Percentiles rank a stretch among this genome's conserved stretches.
Evolutionary conservation across 2,113 vertebrate genomes (phyloP).

Genomic region (Mionectes macconnelli): DNA sequence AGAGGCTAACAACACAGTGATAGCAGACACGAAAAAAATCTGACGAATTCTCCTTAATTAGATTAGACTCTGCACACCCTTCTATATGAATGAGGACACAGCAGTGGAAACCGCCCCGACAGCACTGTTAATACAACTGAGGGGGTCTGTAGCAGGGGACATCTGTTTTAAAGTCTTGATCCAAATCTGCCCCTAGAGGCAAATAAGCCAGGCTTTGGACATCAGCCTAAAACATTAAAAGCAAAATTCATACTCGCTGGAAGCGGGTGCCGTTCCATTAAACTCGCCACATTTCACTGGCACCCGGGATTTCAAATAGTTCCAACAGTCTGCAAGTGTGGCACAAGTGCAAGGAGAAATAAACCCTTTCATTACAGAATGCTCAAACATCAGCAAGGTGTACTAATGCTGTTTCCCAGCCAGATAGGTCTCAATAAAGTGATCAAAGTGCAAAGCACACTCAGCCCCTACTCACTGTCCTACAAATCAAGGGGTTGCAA

Average conservation of each 20-base stretch:
- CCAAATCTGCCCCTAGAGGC: conserved; percentile 37
- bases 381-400: neutral
- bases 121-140: neutral
- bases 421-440: neutral
- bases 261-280: neutral
- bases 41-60: conserved; percentile 29
- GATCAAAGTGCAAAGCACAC: neutral
- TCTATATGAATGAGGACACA: neutral
- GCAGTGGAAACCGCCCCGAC: neutral
- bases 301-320: neutral
- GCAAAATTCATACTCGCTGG: neutral
- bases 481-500: neutral
- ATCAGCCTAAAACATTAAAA: neutral
- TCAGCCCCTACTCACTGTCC: rapidly evolving
- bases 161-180: conserved; percentile 14
- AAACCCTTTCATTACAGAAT: neutral
- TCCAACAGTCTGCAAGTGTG: neutral
- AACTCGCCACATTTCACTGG: neutral
- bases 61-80: neutral
- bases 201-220: neutral
- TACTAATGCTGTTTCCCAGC: neutral
- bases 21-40: neutral
- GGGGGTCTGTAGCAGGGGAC: neutral
- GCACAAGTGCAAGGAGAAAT: neutral
- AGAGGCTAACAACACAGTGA: neutral